These are phyloP conservation scores for Chrysolina haemoptera DNA, from an alignment of 2,888 invertebrate genomes.

Conservation along the genomic window DNA sequence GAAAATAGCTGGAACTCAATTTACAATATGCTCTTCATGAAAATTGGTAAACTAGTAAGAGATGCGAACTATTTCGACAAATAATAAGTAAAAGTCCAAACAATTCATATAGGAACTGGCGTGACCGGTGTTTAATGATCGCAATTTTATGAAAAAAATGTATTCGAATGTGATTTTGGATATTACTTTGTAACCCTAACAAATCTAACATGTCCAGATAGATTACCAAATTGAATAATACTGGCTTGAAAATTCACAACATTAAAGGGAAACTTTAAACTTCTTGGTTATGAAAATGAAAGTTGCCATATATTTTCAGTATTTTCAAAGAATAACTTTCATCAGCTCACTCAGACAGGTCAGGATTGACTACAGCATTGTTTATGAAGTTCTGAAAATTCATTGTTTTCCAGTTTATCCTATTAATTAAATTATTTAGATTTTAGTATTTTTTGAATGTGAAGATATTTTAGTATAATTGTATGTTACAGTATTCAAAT, in stretches of 20 bases:
- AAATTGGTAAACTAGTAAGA: not conserved
- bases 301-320: not conserved
- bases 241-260: not conserved
- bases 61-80: not conserved
- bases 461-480: conserved; percentile 6
- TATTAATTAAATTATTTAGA: not conserved
- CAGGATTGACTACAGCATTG: not conserved
- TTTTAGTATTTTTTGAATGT: conserved; percentile 3
- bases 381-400: not conserved
- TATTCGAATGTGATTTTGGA: too few species aligned
- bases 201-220: too few species aligned
- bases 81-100: too few species aligned
- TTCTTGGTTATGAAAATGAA: not conserved
- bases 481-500: conserved; percentile 1
- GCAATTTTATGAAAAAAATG: too few species aligned
- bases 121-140: too few species aligned
- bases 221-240: too few species aligned
- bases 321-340: not conserved
- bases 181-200: too few species aligned
- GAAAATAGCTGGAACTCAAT: conserved; percentile 6
- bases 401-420: conserved; percentile 10
- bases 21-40: not conserved
- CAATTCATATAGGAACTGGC: too few species aligned
- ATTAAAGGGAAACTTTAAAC: not conserved
- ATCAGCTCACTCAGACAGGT: not conserved